These are phyloP conservation scores for Therioaphis trifolii DNA, from an alignment of 2,888 invertebrate genomes.

Conservation along the genomic window DNA sequence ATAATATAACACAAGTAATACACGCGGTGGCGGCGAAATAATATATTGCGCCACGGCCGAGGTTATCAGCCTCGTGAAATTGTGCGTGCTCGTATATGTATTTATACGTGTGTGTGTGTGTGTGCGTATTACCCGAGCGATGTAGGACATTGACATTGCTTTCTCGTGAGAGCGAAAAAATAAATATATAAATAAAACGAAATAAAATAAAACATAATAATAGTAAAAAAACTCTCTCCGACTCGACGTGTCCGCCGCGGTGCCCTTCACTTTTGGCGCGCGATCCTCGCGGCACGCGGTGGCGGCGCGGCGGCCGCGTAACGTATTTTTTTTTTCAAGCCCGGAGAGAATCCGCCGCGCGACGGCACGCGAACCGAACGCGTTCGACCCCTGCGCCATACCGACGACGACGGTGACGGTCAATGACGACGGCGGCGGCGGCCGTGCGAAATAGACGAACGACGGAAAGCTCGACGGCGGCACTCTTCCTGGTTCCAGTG, in stretches of 20 bases:
- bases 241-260: neutral
- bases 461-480: too few relatives aligned
- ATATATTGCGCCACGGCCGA: slow-evolving; percentile 49
- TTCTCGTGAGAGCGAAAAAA: slow-evolving; percentile 53
- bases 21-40: neutral
- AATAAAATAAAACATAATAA: neutral
- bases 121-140: slow-evolving; percentile 41
- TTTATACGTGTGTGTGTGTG: neutral
- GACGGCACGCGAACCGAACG: too few relatives aligned
- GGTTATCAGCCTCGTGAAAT: slow-evolving; percentile 59
- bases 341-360: too few relatives aligned
- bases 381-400: too few relatives aligned
- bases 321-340: too few relatives aligned
- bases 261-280: slow-evolving; percentile 62
- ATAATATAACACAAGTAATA: neutral
- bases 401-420: too few relatives aligned
- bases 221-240: slow-evolving; percentile 58
- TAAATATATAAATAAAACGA: slow-evolving; percentile 3
- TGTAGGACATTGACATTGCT: slow-evolving; percentile 62
- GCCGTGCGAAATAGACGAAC: too few relatives aligned
- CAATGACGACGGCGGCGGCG: too few relatives aligned
- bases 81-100: neutral
- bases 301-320: neutral
- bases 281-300: neutral
- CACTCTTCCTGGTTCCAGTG: too few relatives aligned